These are phyloP conservation scores for Apamea sordens DNA, from an alignment of 2,888 invertebrate genomes.

Conservation along the genomic window DNA sequence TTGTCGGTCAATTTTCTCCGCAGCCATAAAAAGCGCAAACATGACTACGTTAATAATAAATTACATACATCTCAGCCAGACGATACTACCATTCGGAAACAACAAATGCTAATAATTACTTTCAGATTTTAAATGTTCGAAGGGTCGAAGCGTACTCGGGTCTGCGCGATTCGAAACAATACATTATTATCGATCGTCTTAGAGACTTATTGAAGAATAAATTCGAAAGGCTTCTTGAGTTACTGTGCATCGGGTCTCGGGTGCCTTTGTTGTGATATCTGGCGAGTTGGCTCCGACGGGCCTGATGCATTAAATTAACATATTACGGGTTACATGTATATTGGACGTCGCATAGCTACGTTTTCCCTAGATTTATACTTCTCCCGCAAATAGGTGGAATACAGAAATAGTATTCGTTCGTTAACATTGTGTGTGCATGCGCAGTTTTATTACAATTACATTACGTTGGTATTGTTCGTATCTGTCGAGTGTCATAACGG, in stretches of 20 bases:
- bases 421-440: conserved; percentile 63
- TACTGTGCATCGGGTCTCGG: conserved; percentile 58
- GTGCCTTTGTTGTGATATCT: conserved; percentile 62
- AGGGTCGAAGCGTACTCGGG: conserved; percentile 68
- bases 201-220: conserved; percentile 78
- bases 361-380: conserved; percentile 57
- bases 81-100: conserved; percentile 80
- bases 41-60: conserved; percentile 85
- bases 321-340: conserved; percentile 65
- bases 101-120: conserved; percentile 83
- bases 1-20: conserved; percentile 81
- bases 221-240: conserved; percentile 67
- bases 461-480: conserved; percentile 66
- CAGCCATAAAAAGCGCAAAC: conserved; percentile 81
- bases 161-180: conserved; percentile 72
- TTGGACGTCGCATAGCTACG: conserved; percentile 44
- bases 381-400: conserved; percentile 54
- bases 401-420: conserved; percentile 70
- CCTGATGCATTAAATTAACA: conserved; percentile 61
- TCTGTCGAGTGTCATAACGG: conserved; percentile 66
- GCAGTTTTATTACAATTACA: conserved; percentile 67
- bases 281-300: conserved; percentile 49
- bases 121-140: conserved; percentile 75
- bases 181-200: conserved; percentile 74
- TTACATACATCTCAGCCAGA: conserved; percentile 79